Conservation (phyloP, 2,113 vertebrate genomes). For the Pseudopodoces humilis region DNA sequence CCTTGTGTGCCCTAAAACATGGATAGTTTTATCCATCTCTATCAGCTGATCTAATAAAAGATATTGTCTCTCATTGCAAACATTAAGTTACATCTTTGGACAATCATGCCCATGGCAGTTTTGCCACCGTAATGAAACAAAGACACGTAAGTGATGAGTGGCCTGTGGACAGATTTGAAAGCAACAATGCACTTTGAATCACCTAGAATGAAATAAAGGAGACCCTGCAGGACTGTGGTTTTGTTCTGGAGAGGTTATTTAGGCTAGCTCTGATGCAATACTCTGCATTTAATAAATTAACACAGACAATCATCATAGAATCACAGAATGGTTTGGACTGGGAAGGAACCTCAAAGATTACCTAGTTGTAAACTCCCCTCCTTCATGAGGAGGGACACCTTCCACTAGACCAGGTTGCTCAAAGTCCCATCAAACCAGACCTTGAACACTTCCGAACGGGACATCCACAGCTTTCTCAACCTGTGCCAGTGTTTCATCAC, state of each 20-base stretch:
- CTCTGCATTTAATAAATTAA: background rate
- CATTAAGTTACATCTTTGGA: background rate
- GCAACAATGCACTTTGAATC: background rate
- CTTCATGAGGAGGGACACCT: background rate
- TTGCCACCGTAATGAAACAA: background rate
- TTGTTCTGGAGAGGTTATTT: background rate
- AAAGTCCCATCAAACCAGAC: background rate
- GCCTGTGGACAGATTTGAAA: background rate
- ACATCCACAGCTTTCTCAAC: background rate
- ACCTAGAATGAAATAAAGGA: background rate
- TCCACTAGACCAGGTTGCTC: background rate
- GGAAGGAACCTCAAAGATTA: background rate
- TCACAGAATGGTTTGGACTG: background rate
- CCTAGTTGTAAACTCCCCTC: rapidly evolving
- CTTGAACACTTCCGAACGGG: background rate
- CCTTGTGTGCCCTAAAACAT: background rate
- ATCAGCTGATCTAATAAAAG: background rate
- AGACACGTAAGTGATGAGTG: background rate
- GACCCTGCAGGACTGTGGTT: background rate
- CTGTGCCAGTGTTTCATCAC: background rate
- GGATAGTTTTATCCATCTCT: background rate
- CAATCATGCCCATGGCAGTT: background rate
- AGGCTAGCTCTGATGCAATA: background rate
- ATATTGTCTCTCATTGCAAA: background rate
- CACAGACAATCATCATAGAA: background rate